Evolutionary conservation across 2,888 invertebrate genomes (phyloP), one percentile per base, ranked within the genome.

Genomic region (Aleiodes alternator): DNA sequence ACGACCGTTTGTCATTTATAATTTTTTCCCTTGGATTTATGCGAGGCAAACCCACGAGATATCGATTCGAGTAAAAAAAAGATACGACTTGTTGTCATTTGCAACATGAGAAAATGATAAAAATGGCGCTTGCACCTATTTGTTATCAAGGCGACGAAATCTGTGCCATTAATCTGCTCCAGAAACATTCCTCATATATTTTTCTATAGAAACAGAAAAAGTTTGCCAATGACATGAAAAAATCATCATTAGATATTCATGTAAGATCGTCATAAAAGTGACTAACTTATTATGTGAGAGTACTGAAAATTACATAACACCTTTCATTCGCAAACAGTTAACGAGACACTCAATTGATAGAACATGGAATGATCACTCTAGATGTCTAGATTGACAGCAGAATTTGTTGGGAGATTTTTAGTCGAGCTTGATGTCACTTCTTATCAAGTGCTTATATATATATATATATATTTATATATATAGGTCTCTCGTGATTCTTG

Each of bases 401-500:
- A 68, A 68, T 59, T 72, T 72, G 38, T 43, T 64, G 43, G 66
- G 5, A 43, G 48, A 64, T 64, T 55, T 70, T 83, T 79, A 79
- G 59, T 82, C 81, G 72, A 69, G 69, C 75, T 81, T 80, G 69
- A 73, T 66, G 71, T 71, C 78, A 53, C 80, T 80, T 83, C 80
- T 73, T 80, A 82, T 81, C 83, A 82, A 71, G 83, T 81, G 81
- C 83, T 84, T 73, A 78, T 23, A 23, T 23, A 81, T 76, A 81
- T 82, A 82, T 50, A 55, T 69, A 75, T 69, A 72, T 72, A 68
- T 61, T 61, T 77, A 72, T 55, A 64, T 77, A 64, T 72, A 66
- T 73, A 69, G 69, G 71, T 72, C 72, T 69, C 69, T 53, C 73
- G 53, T 77, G 77, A 72, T 75, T 80, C 75, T 34, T 34, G 34